Percentiles rank a stretch among this genome's conserved stretches.
Conservation (phyloP, 2,113 vertebrate species). For the Gymnogyps californianus region DNA sequence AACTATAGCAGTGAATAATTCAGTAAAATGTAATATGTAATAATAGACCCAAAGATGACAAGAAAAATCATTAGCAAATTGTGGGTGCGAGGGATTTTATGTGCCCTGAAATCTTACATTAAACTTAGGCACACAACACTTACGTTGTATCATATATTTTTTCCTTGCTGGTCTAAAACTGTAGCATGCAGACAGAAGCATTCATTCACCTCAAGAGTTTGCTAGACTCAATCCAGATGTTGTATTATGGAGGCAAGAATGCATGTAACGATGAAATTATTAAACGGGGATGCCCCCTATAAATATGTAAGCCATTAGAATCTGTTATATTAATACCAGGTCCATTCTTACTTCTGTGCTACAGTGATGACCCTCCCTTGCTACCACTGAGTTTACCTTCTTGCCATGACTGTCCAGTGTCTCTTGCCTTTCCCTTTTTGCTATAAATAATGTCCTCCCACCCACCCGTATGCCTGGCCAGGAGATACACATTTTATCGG, state of each 20-base stretch:
- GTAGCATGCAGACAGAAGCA: neutral
- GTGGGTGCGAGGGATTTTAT: neutral
- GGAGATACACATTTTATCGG: neutral
- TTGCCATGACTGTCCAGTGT: neutral
- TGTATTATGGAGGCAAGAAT: neutral
- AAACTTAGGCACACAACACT: neutral
- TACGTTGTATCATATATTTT: neutral
- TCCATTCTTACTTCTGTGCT: neutral
- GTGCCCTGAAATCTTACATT: neutral
- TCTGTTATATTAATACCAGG: neutral
- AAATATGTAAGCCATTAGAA: neutral
- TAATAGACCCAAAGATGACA: neutral
- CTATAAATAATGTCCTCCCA: neutral
- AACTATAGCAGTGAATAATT: neutral
- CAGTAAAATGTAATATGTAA: neutral
- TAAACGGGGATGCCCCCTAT: neutral
- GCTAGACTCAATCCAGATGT: neutral
- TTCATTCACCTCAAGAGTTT: neutral
- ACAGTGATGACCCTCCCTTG: neutral
- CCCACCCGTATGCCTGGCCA: neutral
- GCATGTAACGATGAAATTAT: neutral
- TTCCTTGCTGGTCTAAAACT: neutral
- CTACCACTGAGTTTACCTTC: neutral
- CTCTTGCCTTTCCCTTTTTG: neutral
- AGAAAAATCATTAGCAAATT: neutral